Evolutionary conservation across 2,888 invertebrate genomes (phyloP).

Genomic region (Agrotis clavis): DNA sequence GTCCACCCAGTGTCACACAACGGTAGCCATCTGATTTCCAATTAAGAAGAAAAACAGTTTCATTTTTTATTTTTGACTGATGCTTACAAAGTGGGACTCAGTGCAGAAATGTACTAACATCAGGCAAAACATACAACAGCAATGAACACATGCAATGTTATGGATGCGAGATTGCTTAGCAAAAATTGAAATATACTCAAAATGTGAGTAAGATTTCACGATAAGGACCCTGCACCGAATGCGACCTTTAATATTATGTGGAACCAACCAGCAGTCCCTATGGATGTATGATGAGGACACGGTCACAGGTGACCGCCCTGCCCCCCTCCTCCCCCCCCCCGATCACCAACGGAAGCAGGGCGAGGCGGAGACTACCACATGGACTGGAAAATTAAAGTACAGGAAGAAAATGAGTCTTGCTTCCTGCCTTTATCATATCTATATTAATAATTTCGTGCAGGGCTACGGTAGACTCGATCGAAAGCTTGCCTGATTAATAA

Average conservation of each 20-base stretch:
- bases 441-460: too few species aligned
- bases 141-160: too few species aligned
- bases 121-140: too few species aligned
- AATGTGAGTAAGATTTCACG: not conserved
- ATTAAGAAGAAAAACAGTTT: too few species aligned
- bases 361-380: conserved; percentile 15
- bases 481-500: too few species aligned
- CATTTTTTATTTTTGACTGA: too few species aligned
- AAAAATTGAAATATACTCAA: not conserved
- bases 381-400: conserved; percentile 59
- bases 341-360: not conserved
- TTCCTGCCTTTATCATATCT: conserved; percentile 33
- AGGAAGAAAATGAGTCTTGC: conserved; percentile 39
- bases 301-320: conserved; percentile 45
- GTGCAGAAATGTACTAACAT: too few species aligned
- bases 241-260: conserved; percentile 19
- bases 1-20: too few species aligned
- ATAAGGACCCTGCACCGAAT: not conserved
- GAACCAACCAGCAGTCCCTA: conserved; percentile 37
- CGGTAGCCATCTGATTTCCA: too few species aligned
- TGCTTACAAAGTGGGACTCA: too few species aligned
- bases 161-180: not conserved
- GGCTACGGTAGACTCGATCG: too few species aligned
- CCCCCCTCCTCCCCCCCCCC: not conserved
- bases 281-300: conserved; percentile 43